A percentile compares a stretch with the other conserved stretches of the same genome.
phyloP scores from a whole-genome alignment of 2,113 vertebrate species.

The Nicator chloris region DNA sequence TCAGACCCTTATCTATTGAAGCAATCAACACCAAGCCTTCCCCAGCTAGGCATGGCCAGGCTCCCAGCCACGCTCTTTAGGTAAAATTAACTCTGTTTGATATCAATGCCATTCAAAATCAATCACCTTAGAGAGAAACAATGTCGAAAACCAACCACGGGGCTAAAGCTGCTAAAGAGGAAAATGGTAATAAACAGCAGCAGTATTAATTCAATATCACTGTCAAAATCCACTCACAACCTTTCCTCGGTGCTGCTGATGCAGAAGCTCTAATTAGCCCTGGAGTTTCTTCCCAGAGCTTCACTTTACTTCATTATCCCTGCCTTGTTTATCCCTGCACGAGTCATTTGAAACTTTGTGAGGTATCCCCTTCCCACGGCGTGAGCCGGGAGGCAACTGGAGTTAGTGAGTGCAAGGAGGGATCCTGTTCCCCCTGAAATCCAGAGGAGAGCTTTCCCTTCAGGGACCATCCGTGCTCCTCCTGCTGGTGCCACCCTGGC shows the following conservation, averaged over 20 bases:
- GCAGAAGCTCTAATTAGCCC: neutral
- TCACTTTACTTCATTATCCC: constrained; percentile 23
- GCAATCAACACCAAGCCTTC: constrained; percentile 12
- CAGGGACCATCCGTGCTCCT: neutral
- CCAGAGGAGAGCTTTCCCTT: neutral
- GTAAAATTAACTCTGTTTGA: constrained; percentile 4
- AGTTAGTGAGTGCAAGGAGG: neutral
- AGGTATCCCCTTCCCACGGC: neutral
- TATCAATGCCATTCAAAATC: constrained; percentile 1
- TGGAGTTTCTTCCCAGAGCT: neutral
- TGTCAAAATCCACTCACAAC: constrained; percentile 8
- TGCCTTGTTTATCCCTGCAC: neutral
- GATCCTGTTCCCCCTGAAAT: neutral
- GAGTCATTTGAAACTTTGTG: neutral
- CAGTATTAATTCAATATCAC: neutral
- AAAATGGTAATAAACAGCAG: neutral
- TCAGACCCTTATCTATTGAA: neutral
- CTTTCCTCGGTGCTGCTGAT: neutral
- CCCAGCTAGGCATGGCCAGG: neutral
- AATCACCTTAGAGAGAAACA: neutral
- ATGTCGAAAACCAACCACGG: neutral
- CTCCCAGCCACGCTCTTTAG: neutral
- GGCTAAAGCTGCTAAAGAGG: neutral
- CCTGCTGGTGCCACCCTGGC: neutral
- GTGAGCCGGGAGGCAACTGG: neutral